These are phyloP conservation scores for Crossocerus cetratus DNA, from an alignment of 2,888 invertebrate genomes.

Conservation along the genomic window DNA sequence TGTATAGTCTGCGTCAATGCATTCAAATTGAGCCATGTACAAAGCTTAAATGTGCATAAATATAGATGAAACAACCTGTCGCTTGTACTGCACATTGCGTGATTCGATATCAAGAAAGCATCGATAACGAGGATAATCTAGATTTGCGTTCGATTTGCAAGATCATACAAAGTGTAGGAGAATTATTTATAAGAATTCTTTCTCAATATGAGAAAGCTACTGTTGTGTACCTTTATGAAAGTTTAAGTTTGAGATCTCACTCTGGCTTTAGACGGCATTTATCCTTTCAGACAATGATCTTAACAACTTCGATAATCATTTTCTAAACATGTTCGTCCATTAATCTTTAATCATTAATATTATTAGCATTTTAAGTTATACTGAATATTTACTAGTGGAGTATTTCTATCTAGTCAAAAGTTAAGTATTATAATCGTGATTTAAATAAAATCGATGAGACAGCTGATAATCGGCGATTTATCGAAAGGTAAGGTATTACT, in stretches of 20 bases:
- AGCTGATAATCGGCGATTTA: slow-evolving; percentile 44
- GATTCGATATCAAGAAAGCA: slow-evolving; percentile 34
- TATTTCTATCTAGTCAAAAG: slow-evolving; percentile 56
- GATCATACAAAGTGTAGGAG: slow-evolving; percentile 34
- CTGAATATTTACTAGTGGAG: slow-evolving; percentile 52
- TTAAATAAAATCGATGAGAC: slow-evolving; percentile 52
- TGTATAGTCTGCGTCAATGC: slow-evolving; percentile 13
- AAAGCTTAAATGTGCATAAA: slow-evolving; percentile 15
- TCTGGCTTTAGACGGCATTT: slow-evolving; percentile 58
- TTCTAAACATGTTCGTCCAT: slow-evolving; percentile 23
- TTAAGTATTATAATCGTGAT: slow-evolving; percentile 47
- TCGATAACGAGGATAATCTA: slow-evolving; percentile 30
- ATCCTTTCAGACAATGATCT: slow-evolving; percentile 42
- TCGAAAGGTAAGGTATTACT: slow-evolving; percentile 5
- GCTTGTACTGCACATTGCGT: slow-evolving; percentile 35
- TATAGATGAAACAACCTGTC: slow-evolving; percentile 32
- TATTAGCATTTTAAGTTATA: slow-evolving; percentile 44
- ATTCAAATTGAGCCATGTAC: slow-evolving; percentile 7
- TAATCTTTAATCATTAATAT: slow-evolving; percentile 15
- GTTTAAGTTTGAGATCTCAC: slow-evolving; percentile 57
- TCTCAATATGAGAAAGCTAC: slow-evolving; percentile 74
- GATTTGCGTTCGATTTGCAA: slow-evolving; percentile 30
- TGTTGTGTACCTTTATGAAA: slow-evolving; percentile 45
- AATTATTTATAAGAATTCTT: slow-evolving; percentile 48
- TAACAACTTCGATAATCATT: slow-evolving; percentile 35